Evolutionary conservation across 2,888 invertebrate genomes (phyloP).

Genomic region (Blastobasis lacticolella): DNA sequence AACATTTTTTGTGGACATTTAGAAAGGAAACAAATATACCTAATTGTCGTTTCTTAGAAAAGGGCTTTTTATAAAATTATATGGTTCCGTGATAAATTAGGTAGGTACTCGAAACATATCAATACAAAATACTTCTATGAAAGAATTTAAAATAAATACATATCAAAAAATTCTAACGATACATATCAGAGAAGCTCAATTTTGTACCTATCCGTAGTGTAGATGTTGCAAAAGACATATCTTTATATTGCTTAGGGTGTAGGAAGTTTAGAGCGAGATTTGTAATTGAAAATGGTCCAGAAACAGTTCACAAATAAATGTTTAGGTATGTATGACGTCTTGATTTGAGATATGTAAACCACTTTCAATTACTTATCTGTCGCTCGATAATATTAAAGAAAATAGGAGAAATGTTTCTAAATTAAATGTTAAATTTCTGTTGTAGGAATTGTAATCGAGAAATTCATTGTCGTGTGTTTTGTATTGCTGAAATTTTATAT

Average conservation of each 20-base stretch:
- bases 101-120: neutral
- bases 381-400: constrained; percentile 22
- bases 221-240: constrained; percentile 60
- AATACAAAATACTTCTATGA: neutral
- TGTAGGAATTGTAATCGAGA: constrained; percentile 11
- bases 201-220: constrained; percentile 68
- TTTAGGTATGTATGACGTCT: no score
- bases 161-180: constrained; percentile 38
- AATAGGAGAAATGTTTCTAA: constrained; percentile 34
- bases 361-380: neutral
- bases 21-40: no score
- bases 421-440: constrained; percentile 29
- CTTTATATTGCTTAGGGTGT: constrained; percentile 58
- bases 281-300: no score
- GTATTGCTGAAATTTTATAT: constrained; percentile 10
- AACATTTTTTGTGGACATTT: no score
- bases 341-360: no score
- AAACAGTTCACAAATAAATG: no score
- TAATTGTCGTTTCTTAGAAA: no score
- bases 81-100: no score
- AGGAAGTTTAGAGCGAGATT: constrained; percentile 16
- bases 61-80: no score
- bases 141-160: neutral
- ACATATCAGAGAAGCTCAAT: constrained; percentile 73
- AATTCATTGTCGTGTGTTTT: constrained; percentile 8